These are phyloP conservation scores for Drosophila navojoa DNA, from an alignment of 1,140 invertebrate genomes.

Conservation along the genomic window DNA sequence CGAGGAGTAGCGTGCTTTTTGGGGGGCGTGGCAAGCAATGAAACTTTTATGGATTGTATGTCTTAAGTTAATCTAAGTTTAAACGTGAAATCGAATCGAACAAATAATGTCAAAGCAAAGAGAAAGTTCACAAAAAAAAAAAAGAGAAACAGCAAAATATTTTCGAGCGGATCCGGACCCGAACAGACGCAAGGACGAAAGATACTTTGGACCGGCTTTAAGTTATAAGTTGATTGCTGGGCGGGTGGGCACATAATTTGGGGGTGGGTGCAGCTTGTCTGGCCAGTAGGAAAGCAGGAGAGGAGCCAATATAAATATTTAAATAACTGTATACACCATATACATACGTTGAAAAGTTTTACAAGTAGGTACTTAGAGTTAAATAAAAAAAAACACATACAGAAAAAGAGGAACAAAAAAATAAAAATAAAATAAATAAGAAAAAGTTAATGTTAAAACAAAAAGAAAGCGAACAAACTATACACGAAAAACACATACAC, in stretches of 20 bases:
- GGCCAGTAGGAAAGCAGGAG: slow-evolving; percentile 3
- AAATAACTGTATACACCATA: slow-evolving; percentile 63
- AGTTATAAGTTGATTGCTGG: slow-evolving; percentile 64
- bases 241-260: slow-evolving; percentile 22
- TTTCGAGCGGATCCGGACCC: neutral
- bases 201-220: slow-evolving; percentile 44
- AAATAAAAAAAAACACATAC: slow-evolving; percentile 45
- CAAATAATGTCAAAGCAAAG: slow-evolving; percentile 35
- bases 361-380: slow-evolving; percentile 75
- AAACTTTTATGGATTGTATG: slow-evolving; percentile 55
- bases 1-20: slow-evolving; percentile 8
- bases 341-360: slow-evolving; percentile 63
- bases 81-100: slow-evolving; percentile 48
- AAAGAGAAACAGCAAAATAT: slow-evolving; percentile 3
- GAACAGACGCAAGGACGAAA: slow-evolving; percentile 30
- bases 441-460: slow-evolving; percentile 51
- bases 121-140: neutral
- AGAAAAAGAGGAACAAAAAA: slow-evolving; percentile 30
- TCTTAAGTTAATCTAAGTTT: slow-evolving; percentile 77
- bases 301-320: slow-evolving; percentile 62
- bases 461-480: slow-evolving; percentile 20
- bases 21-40: slow-evolving; percentile 47
- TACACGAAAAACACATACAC: slow-evolving; percentile 42
- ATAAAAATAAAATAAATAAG: slow-evolving; percentile 7
- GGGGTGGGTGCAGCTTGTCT: slow-evolving; percentile 9